These are phyloP conservation scores for Aspiorhynchus laticeps DNA, from an alignment of 2,113 vertebrate genomes.

Conservation along the genomic window DNA sequence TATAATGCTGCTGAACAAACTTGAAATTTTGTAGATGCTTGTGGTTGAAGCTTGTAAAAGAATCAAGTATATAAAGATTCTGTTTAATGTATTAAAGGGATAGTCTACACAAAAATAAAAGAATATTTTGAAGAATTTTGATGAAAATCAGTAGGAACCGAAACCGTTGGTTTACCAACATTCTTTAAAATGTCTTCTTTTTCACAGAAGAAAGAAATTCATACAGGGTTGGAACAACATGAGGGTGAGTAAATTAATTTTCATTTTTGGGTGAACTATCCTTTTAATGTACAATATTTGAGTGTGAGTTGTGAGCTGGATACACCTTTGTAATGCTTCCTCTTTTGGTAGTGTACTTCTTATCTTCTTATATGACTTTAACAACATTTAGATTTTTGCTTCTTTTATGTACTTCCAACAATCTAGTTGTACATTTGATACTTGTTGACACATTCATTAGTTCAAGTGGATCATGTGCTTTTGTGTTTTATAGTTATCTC, in stretches of 20 bases:
- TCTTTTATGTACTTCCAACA: background rate
- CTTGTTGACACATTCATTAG: background rate
- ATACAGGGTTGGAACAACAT: background rate
- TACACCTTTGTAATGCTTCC: background rate
- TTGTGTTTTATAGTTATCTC: slow-evolving; percentile 11
- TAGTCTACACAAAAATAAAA: background rate
- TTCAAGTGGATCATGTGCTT: background rate
- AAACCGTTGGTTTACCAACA: background rate
- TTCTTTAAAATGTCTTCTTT: background rate
- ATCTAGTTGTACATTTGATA: background rate
- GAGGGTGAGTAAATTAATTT: background rate
- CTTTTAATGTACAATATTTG: background rate
- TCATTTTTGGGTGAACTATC: background rate
- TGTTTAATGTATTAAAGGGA: background rate
- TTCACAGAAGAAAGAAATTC: background rate
- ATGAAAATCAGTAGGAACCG: background rate
- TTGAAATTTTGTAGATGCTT: background rate
- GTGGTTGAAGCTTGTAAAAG: background rate
- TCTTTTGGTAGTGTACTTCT: background rate
- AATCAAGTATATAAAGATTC: background rate
- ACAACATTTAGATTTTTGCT: background rate
- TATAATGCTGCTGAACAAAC: background rate
- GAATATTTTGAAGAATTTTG: background rate
- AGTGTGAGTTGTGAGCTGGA: background rate
- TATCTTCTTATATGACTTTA: no score